phyloP scores from a whole-genome alignment of 2,113 vertebrate genomes.

The Butorides virescens region DNA sequence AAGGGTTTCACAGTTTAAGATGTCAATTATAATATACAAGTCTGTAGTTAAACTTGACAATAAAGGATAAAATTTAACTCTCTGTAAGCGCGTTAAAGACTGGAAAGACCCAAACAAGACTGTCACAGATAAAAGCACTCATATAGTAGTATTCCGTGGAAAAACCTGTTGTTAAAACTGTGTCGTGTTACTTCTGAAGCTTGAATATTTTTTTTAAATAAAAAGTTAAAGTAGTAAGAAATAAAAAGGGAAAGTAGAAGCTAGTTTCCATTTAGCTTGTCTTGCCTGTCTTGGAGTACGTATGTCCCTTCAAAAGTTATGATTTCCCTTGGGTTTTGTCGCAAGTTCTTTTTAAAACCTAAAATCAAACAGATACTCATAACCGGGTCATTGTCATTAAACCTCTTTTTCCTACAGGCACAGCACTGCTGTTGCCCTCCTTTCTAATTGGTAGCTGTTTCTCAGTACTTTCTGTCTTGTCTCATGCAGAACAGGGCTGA shows the following conservation, averaged over 20 bases:
- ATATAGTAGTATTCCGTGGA: neutral
- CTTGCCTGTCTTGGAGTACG: neutral
- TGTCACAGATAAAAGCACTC: neutral
- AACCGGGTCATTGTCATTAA: neutral
- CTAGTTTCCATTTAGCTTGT: neutral
- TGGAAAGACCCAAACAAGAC: neutral
- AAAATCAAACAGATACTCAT: neutral
- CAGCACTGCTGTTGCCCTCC: neutral
- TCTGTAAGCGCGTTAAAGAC: rapidly evolving
- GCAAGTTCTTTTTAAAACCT: neutral
- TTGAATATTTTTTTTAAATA: neutral
- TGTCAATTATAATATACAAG: neutral
- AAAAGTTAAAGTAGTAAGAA: neutral
- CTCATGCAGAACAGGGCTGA: neutral
- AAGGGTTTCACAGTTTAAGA: neutral
- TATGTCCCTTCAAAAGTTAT: neutral
- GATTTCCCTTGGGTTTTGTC: neutral
- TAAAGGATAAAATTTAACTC: neutral
- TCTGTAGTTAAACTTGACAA: neutral
- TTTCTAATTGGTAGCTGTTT: neutral
- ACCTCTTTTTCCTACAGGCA: neutral
- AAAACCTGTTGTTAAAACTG: neutral
- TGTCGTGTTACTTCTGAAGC: neutral
- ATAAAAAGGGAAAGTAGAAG: neutral
- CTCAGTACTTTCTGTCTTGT: neutral